Base-by-base conservation (phyloP, 2,113 vertebrate species). In the Potamarius usumacintae region DNA sequence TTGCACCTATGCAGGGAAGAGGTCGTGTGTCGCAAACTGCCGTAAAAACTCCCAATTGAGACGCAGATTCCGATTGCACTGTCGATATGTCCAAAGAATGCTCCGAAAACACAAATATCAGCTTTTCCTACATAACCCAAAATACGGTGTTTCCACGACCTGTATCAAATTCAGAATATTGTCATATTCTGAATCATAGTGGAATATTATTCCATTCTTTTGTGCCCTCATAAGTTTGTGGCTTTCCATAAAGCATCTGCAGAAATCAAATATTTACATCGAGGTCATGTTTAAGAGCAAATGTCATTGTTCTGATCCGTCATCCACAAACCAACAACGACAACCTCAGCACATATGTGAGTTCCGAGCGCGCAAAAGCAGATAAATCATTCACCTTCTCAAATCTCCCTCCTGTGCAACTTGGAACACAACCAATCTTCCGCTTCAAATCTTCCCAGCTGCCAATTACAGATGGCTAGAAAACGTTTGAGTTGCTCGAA, bases 391-490 rank as follows among this genome's bases (percentile, higher is more conserved):
- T 85, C 86, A 89, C 83, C 80, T 80, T 87, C 82, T 90, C 83
- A 87, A 79, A 87, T 83, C 67, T 71, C 63, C 83, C 63, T 69
- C 65, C 88, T 87, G 85, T 79, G 72, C 89, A 89, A 62, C 84
- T 82, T 72, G 71, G 87, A 71, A 81, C 83, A 87, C 71, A 80
- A 83, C 78, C 42, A 74, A 74, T 89, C 91, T 88, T 89, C 83
- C 57, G 72, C 77, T 89, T 71, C 65, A 69, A 83, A 88, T 89
- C 86, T 88, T 89, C 72, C 86, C 90, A 90, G 89, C 91, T 92
- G 91, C 88, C 89, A 89, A 78, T 84, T 90, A 88, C 89, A 92
- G 91, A 90, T 91, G 90, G 90, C 71, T 76, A 25, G 77, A 87
- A 89, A 83, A 78, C 86, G 58, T 92, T 77, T 74, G 84, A 92